These are phyloP conservation scores for Pollimyrus isidori DNA, from an alignment of 2,113 vertebrate species.

Conservation along the genomic window DNA sequence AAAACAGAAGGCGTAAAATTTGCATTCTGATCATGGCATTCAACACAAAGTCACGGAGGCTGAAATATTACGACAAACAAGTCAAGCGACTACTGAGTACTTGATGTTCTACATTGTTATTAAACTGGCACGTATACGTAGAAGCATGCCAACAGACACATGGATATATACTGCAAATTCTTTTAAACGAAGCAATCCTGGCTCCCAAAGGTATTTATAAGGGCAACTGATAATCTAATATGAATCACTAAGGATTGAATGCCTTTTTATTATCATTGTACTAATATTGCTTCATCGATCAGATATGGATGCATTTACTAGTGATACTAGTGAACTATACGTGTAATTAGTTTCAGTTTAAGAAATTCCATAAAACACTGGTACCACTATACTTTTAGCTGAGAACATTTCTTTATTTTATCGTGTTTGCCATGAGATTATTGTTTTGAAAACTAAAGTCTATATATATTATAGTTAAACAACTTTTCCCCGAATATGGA, in stretches of 20 bases:
- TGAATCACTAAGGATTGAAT: neutral
- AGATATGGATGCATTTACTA: neutral
- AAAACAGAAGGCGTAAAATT: constrained; percentile 4
- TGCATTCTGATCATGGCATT: neutral
- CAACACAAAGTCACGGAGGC: neutral
- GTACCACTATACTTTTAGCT: neutral
- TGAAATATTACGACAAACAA: neutral
- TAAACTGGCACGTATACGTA: neutral
- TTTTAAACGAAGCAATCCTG: neutral
- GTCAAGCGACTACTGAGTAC: neutral
- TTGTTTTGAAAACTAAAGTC: neutral
- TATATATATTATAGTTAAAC: neutral
- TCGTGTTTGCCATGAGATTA: neutral
- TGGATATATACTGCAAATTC: neutral
- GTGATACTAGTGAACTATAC: neutral
- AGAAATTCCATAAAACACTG: neutral
- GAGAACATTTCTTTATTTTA: neutral
- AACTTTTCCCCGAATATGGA: neutral
- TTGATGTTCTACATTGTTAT: neutral
- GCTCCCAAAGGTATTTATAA: neutral
- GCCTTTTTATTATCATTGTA: neutral
- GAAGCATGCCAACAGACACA: neutral
- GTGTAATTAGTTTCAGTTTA: neutral
- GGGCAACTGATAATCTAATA: neutral
- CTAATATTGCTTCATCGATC: neutral